These are phyloP conservation scores for Apis mellifera DNA, from an alignment of 1,140 invertebrate species.

Conservation along the genomic window DNA sequence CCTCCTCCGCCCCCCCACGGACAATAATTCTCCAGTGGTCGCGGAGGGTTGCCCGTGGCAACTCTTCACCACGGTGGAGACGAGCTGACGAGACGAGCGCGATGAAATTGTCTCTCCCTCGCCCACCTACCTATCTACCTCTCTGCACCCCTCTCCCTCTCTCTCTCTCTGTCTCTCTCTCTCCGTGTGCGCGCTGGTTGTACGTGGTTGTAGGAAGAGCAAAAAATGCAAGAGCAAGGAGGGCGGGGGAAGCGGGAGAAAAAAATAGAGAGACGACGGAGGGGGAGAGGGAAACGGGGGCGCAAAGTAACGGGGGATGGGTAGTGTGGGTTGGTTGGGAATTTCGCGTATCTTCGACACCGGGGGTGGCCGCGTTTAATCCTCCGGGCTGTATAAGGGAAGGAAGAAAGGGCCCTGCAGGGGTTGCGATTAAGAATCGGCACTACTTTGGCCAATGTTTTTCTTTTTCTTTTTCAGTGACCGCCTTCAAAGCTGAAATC, in stretches of 20 bases:
- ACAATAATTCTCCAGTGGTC: slow-evolving; percentile 74
- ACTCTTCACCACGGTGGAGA: slow-evolving; percentile 69
- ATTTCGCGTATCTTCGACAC: slow-evolving; percentile 73
- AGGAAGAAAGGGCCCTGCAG: slow-evolving; percentile 61
- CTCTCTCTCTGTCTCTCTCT: slow-evolving; percentile 6
- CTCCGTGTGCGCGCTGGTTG: slow-evolving; percentile 27
- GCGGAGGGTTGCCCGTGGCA: slow-evolving; percentile 78
- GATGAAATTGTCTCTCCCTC: slow-evolving; percentile 72
- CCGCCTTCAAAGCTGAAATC: slow-evolving; percentile 38
- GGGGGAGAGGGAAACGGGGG: slow-evolving; percentile 35
- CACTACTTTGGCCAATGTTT: slow-evolving; percentile 55
- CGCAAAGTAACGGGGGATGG: slow-evolving; percentile 52
- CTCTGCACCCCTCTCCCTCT: not conserved
- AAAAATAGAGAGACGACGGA: slow-evolving; percentile 63
- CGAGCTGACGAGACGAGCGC: slow-evolving; percentile 62
- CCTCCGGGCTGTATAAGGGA: slow-evolving; percentile 57
- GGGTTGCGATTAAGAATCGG: slow-evolving; percentile 61
- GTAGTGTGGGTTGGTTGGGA: slow-evolving; percentile 65
- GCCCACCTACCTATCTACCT: slow-evolving; percentile 1
- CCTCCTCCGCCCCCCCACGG: slow-evolving; percentile 59
- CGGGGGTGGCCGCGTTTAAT: slow-evolving; percentile 64
- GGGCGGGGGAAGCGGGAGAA: slow-evolving; percentile 58
- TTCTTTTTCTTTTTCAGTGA: not conserved
- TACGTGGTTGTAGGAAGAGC: slow-evolving; percentile 60
- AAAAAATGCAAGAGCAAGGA: slow-evolving; percentile 67